Evolutionary conservation across 1,140 invertebrate species (phyloP).

Genomic region (Drosophila santomea): DNA sequence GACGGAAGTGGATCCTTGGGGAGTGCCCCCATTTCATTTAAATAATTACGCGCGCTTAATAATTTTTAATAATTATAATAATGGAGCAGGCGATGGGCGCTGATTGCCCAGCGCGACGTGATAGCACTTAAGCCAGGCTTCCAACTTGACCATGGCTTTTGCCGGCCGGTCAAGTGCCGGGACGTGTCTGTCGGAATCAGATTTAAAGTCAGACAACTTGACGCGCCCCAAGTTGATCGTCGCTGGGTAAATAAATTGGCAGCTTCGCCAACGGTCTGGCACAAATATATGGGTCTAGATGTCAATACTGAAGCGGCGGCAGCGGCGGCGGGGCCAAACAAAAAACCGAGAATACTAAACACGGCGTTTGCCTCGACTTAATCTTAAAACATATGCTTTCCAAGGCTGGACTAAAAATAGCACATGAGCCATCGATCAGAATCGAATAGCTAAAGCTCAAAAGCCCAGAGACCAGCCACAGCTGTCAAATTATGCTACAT

Average conservation of each 20-base stretch:
- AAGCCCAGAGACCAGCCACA: slow-evolving; percentile 40
- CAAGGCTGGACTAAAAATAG: slow-evolving; percentile 79
- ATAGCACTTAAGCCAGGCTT: slow-evolving; percentile 63
- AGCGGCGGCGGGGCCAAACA: slow-evolving; percentile 53
- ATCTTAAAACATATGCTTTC: slow-evolving; percentile 40
- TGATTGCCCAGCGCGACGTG: slow-evolving; percentile 69
- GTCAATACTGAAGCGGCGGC: slow-evolving; percentile 59
- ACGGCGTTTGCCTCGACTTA: slow-evolving; percentile 41
- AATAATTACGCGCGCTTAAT: slow-evolving; percentile 82
- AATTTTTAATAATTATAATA: slow-evolving; percentile 84
- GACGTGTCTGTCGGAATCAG: slow-evolving; percentile 56
- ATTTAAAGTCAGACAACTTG: slow-evolving; percentile 64
- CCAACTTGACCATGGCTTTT: slow-evolving; percentile 58
- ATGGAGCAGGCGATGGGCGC: slow-evolving; percentile 67
- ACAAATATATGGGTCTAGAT: slow-evolving; percentile 7
- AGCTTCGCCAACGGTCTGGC: slow-evolving; percentile 43
- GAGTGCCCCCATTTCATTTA: slow-evolving; percentile 71
- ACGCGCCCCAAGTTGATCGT: slow-evolving; percentile 40
- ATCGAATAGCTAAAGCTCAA: slow-evolving; percentile 45
- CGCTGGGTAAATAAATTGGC: slow-evolving; percentile 65
- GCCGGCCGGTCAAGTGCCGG: slow-evolving; percentile 66
- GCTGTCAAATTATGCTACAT: slow-evolving; percentile 80
- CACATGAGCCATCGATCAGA: slow-evolving; percentile 56
- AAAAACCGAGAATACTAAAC: slow-evolving; percentile 39
- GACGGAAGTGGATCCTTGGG: slow-evolving; percentile 55